phyloP scores from a whole-genome alignment of 2,113 vertebrate species.

The Coptodon bakossiorum region DNA sequence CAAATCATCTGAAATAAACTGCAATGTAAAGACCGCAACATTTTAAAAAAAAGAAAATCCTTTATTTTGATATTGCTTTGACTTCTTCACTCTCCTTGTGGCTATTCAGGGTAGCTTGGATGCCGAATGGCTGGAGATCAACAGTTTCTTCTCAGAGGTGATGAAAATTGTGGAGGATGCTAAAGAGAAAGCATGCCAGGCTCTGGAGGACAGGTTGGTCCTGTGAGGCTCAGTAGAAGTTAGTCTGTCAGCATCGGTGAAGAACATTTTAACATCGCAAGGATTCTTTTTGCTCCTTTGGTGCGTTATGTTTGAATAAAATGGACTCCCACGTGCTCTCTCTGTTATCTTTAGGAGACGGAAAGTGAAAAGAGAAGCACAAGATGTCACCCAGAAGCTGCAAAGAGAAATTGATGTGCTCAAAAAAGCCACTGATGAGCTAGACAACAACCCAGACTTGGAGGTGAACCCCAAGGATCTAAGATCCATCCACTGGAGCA shows the following conservation, averaged over 20 bases:
- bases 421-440: background rate
- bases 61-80: background rate
- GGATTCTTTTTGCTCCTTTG: background rate
- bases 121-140: conserved; percentile 37
- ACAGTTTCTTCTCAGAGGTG: conserved; percentile 37
- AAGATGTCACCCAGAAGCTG: conserved; percentile 9
- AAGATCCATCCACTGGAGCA: background rate
- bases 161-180: conserved; percentile 12
- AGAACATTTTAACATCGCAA: background rate
- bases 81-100: rapidly evolving
- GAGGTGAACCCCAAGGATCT: conserved; percentile 35
- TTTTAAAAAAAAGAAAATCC: background rate
- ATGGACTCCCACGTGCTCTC: rapidly evolving
- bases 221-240: background rate
- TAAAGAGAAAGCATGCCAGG: conserved; percentile 15
- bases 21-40: conserved; percentile 6
- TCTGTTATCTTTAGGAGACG: background rate
- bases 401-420: conserved; percentile 33
- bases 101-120: conserved; percentile 36
- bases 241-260: background rate
- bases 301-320: background rate
- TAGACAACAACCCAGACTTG: conserved; percentile 11
- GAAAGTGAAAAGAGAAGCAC: background rate
- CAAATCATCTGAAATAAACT: conserved; percentile 1
- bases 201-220: conserved; percentile 44